Conservation (phyloP, 2,888 invertebrate genomes). For the Eustalomyia histrio region DNA sequence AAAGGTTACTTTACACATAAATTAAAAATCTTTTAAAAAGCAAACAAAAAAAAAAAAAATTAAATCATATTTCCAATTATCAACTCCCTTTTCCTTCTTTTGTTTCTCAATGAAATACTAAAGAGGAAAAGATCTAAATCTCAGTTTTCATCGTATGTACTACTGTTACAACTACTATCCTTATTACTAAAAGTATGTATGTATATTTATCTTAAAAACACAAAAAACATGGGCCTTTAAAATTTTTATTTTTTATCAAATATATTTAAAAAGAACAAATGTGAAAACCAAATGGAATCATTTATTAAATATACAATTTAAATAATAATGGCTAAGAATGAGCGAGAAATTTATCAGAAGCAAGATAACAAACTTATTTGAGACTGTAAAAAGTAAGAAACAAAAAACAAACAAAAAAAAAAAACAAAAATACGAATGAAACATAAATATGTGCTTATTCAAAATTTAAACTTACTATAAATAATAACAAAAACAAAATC, state of each 20-base stretch:
- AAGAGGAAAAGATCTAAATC: constrained; percentile 9
- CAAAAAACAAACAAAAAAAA: constrained; percentile 22
- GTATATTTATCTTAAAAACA: constrained; percentile 14
- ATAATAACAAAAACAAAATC: background rate
- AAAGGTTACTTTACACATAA: constrained; percentile 75
- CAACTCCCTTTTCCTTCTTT: constrained; percentile 52
- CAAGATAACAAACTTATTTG: constrained; percentile 48
- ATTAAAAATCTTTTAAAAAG: constrained; percentile 50
- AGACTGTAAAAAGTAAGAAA: too few relatives aligned
- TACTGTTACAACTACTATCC: constrained; percentile 22
- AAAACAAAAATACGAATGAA: constrained; percentile 23
- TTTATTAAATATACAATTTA: constrained; percentile 24
- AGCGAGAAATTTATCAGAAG: constrained; percentile 36
- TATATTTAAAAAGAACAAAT: constrained; percentile 33
- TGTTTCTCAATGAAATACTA: background rate
- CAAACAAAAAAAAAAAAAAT: constrained; percentile 52
- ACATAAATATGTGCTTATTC: constrained; percentile 47
- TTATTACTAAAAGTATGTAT: constrained; percentile 11
- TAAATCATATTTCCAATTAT: constrained; percentile 49
- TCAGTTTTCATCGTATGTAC: background rate
- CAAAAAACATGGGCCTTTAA: constrained; percentile 55
- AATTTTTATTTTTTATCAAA: constrained; percentile 58
- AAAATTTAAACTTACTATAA: constrained; percentile 22
- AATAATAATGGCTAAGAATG: constrained; percentile 14
- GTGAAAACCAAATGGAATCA: constrained; percentile 1